Base-by-base conservation (phyloP, 2,113 vertebrate species). In the Ursus arctos region DNA sequence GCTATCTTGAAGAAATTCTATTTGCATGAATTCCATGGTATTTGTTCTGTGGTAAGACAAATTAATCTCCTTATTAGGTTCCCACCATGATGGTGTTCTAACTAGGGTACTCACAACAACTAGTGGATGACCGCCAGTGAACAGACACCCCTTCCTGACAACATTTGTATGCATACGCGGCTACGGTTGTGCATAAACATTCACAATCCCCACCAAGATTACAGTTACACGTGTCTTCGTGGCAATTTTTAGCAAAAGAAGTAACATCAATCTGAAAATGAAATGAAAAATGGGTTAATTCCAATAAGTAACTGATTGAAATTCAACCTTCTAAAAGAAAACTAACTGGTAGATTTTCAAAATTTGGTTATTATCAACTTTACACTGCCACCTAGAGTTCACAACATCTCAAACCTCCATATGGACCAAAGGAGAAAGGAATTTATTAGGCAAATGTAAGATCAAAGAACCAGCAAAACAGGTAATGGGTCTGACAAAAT, bases 221-320 rank as follows among this genome's bases (percentile, higher is more conserved):
- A 98, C 99, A 99, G 97, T 99, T 99, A 97, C 99, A 99, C 0
- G 99, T 99, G 95, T 99, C 99, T 87, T 99, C 99, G 93, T 99
- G 99, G 95, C 99, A 99, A 92, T 99, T 99, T 98, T 99, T 99
- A 97, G 99, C 99, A 98, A 99, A 99, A 99, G 99, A 99, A 98
- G 99, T 99, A 98, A 99, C 99, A 96, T 99, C 99, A 91, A 99
- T 99, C 99, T 99, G 96, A 88, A 67, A 43, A 31, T 10, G 9
- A 59, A 93, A n/a, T 79, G 83, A 61, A 96, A 88, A 22, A 33
- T 61, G 16, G 24, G 28, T 91, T 93, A 26, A 55, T 79, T 96
- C 93, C 65, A 94, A 6, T 47, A 98, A 51, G 77, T 77, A 96
- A 55, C 49, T 81, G 85, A 91, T 49, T 76, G 51, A 94, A 92